These are phyloP conservation scores for Leiothrix lutea DNA, from an alignment of 2,113 vertebrate species.

Conservation along the genomic window DNA sequence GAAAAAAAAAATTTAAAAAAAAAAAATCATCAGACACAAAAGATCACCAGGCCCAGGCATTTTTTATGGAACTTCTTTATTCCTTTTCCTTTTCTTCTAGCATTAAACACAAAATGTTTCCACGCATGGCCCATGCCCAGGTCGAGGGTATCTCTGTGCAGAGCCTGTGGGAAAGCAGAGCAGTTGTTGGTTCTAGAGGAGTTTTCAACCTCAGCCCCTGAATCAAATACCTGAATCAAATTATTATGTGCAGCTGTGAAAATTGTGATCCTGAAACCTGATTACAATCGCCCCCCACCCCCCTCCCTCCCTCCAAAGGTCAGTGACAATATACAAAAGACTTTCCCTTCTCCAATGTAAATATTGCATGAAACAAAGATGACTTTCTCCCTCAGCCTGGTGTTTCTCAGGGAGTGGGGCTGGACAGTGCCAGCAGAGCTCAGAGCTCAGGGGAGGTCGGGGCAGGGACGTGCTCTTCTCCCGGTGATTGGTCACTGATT, in stretches of 20 bases:
- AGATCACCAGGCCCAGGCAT: background rate
- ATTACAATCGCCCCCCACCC: background rate
- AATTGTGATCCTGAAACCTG: slow-evolving; percentile 69
- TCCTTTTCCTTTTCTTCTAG: background rate
- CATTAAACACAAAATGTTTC: background rate
- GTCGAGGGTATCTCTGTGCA: background rate
- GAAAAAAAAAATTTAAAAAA: background rate
- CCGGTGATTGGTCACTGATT: background rate
- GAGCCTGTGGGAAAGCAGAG: slow-evolving; percentile 10
- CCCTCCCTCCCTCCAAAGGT: slow-evolving; percentile 1
- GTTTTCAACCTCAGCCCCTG: background rate
- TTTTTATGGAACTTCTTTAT: background rate
- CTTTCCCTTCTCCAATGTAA: slow-evolving; percentile 52
- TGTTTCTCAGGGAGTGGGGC: background rate
- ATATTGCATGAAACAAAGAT: slow-evolving; percentile 60
- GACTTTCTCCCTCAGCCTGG: slow-evolving; percentile 30
- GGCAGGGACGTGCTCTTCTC: background rate
- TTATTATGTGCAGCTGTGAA: slow-evolving; percentile 73
- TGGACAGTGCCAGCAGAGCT: slow-evolving; percentile 9
- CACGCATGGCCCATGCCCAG: background rate
- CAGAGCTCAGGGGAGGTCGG: background rate
- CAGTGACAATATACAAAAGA: slow-evolving; percentile 49
- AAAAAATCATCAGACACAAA: background rate
- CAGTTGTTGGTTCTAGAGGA: slow-evolving; percentile 6
- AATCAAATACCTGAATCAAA: slow-evolving; percentile 60